A percentile compares a stretch with the other conserved stretches of the same genome.
These are phyloP conservation scores for Chydorus sphaericus DNA, from an alignment of 2,888 invertebrate genomes.

Conservation along the genomic window DNA sequence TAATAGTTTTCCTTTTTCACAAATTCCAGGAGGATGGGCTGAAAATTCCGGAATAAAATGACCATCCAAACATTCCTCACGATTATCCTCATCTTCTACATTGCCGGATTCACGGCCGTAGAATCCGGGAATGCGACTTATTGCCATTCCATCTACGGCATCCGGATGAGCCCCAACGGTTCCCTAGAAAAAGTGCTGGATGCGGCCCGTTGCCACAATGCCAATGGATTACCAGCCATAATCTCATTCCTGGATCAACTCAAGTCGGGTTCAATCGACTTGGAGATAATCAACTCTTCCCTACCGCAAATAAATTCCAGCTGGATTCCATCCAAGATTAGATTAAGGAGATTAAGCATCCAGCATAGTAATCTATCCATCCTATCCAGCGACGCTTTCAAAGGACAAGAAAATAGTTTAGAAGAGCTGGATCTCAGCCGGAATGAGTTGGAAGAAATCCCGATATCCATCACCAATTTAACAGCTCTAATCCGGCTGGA, in stretches of 20 bases:
- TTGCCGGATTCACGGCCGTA: too few relatives aligned
- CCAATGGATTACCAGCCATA: background rate
- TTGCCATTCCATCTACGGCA: conserved; percentile 4
- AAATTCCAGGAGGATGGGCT: too few relatives aligned
- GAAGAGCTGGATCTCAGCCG: conserved; percentile 17
- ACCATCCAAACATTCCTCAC: too few relatives aligned
- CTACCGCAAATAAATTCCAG: background rate
- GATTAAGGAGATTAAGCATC: conserved; percentile 15
- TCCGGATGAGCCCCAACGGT: background rate
- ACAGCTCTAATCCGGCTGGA: conserved; percentile 15
- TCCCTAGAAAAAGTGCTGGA: background rate
- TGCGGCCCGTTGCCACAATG: background rate
- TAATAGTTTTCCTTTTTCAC: too few relatives aligned
- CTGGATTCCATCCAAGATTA: background rate
- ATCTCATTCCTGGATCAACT: background rate
- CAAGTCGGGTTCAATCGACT: background rate
- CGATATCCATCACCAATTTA: conserved; percentile 16
- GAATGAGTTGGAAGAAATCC: conserved; percentile 15
- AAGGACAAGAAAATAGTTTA: conserved; percentile 15
- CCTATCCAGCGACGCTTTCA: conserved; percentile 16
- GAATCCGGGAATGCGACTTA: background rate
- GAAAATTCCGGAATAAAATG: too few relatives aligned
- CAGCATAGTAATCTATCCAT: conserved; percentile 14
- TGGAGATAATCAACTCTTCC: background rate
- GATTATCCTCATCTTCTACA: too few relatives aligned